Evolutionary conservation across 2,113 vertebrate genomes (phyloP).

Genomic region (Limnothrissa miodon): DNA sequence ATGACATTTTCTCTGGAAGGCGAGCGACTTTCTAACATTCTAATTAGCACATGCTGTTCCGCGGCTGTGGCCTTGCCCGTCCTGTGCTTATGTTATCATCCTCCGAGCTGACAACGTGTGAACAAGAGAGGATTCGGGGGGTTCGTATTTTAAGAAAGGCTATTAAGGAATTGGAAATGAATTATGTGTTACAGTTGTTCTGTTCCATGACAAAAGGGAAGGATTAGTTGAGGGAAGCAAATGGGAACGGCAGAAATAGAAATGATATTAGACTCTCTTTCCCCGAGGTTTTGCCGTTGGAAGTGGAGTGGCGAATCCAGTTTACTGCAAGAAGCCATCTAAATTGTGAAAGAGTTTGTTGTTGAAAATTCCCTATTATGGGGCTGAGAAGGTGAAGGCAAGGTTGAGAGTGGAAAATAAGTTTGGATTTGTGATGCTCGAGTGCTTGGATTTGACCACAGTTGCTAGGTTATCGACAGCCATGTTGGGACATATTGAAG

Average conservation of each 20-base stretch:
- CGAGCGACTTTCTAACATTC: slow-evolving; percentile 21
- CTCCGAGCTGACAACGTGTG: slow-evolving; percentile 32
- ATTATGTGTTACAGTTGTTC: neutral
- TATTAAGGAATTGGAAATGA: slow-evolving; percentile 21
- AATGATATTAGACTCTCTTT: neutral
- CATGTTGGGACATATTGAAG: slow-evolving; percentile 11
- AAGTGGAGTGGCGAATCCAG: neutral
- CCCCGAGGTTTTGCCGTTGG: neutral
- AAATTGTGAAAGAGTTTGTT: neutral
- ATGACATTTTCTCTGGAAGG: slow-evolving; percentile 27
- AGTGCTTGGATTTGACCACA: neutral
- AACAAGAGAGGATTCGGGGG: slow-evolving; percentile 21
- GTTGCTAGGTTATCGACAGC: neutral
- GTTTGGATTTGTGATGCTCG: neutral
- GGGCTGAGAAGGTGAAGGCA: neutral
- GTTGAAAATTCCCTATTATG: neutral
- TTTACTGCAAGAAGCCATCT: neutral
- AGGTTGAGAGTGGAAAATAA: neutral
- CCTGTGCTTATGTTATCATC: slow-evolving; percentile 17
- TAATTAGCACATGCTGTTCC: slow-evolving; percentile 40
- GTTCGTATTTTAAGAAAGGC: slow-evolving; percentile 23
- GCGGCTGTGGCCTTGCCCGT: slow-evolving; percentile 21
- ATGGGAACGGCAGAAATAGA: neutral
- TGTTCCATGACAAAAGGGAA: neutral
- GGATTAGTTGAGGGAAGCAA: neutral